phyloP scores from a whole-genome alignment of 2,797 vertebrate species.

The Allochrocebus solatus region DNA sequence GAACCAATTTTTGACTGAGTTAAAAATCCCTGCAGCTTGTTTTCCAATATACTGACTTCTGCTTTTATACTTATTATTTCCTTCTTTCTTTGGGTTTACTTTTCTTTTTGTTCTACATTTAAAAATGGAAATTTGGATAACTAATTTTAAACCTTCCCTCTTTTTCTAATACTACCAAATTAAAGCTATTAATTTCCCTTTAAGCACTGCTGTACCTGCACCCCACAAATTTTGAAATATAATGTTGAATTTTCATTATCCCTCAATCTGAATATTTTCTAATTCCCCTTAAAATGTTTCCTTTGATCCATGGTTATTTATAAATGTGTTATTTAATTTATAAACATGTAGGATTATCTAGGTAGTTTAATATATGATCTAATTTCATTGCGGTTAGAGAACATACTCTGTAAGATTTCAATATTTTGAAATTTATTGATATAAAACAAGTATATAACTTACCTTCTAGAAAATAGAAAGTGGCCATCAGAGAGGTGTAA shows the following conservation, averaged over 20 bases:
- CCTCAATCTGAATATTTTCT: conserved; percentile 20
- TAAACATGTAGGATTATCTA: conserved; percentile 12
- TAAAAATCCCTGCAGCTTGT: background rate
- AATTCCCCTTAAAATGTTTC: conserved; percentile 28
- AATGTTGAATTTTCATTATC: conserved; percentile 20
- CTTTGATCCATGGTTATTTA: background rate
- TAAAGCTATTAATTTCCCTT: conserved; percentile 1
- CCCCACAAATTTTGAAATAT: background rate
- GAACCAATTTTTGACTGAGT: background rate
- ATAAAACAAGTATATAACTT: background rate
- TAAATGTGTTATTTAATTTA: background rate
- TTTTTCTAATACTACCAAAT: background rate
- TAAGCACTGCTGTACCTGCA: background rate
- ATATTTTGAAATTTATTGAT: background rate
- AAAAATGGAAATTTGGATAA: background rate
- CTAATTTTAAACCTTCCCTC: conserved; percentile 10
- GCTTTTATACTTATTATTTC: background rate
- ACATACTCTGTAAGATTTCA: background rate
- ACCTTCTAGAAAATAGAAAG: background rate
- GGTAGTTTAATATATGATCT: background rate
- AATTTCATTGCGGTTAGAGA: background rate
- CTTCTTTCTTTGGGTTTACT: background rate
- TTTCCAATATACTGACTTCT: background rate
- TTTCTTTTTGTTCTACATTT: background rate
- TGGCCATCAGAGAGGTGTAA: background rate